phyloP scores from a whole-genome alignment of 2,888 invertebrate genomes.

The Mythimna pallens region DNA sequence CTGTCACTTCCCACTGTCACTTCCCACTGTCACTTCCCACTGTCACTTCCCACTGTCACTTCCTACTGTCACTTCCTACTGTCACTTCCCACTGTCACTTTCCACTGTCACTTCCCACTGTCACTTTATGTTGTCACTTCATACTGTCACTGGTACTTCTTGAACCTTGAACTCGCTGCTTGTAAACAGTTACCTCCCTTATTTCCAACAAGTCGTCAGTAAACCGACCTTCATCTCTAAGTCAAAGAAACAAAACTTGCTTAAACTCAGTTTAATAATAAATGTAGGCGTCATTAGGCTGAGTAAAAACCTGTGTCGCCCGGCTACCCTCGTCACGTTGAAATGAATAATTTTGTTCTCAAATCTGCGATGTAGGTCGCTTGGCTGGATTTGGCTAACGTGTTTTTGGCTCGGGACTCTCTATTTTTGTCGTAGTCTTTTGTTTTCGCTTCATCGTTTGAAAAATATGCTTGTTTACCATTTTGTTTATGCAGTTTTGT shows the following conservation, averaged over 20 bases:
- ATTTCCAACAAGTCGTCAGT: neutral
- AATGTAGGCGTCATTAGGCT: constrained; percentile 42
- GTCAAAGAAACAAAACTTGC: constrained; percentile 15
- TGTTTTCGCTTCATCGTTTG: constrained; percentile 25
- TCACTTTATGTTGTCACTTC: neutral
- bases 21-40: neutral
- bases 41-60: neutral
- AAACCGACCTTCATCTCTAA: constrained; percentile 2
- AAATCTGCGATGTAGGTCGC: constrained; percentile 58
- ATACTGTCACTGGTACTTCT: neutral
- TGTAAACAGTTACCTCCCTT: neutral
- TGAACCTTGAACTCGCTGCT: neutral
- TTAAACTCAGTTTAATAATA: constrained; percentile 39
- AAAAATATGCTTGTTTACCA: neutral
- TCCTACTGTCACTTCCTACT: neutral
- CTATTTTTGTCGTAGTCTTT: constrained; percentile 21
- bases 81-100: neutral
- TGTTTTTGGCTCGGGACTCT: constrained; percentile 28
- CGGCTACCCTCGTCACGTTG: constrained; percentile 51
- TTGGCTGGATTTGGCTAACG: constrained; percentile 37
- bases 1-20: neutral
- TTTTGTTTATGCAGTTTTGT: neutral
- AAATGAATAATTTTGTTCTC: constrained; percentile 61
- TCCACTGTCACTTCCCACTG: too few relatives aligned
- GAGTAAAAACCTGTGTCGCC: constrained; percentile 60